A percentile compares a stretch with the other conserved stretches of the same genome.
These are phyloP conservation scores for Drosophila recens DNA, from an alignment of 2,888 invertebrate species.

Conservation along the genomic window DNA sequence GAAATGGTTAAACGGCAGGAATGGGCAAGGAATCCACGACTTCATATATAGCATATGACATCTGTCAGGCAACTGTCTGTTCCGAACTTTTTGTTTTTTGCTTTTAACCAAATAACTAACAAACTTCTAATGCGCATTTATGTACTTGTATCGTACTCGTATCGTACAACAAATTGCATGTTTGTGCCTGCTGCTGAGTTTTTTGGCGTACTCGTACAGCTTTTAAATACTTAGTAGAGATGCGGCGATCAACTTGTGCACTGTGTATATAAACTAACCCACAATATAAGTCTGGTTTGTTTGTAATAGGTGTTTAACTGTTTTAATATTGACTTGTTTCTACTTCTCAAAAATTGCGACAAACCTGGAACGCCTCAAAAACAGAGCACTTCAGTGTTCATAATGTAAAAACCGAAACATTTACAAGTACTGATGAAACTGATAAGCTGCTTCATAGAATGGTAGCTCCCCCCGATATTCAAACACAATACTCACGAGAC, in stretches of 20 bases:
- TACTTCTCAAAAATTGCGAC: conserved; percentile 65
- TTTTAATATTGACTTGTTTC: conserved; percentile 79
- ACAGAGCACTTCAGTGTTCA: conserved; percentile 85
- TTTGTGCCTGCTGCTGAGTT: conserved; percentile 78
- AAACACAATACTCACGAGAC: conserved; percentile 74
- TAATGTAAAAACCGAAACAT: conserved; percentile 74
- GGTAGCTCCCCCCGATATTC: conserved; percentile 61
- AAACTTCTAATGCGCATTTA: conserved; percentile 55
- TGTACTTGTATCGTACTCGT: conserved; percentile 36
- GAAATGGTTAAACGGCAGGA: conserved; percentile 46
- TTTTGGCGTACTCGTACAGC: conserved; percentile 70
- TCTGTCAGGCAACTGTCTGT: conserved; percentile 24
- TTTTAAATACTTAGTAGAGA: conserved; percentile 58
- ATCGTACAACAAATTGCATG: conserved; percentile 63
- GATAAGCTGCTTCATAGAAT: conserved; percentile 81
- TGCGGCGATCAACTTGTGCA: conserved; percentile 58
- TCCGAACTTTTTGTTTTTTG: conserved; percentile 39
- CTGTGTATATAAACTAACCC: conserved; percentile 72
- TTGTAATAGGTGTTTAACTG: conserved; percentile 78
- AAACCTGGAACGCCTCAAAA: conserved; percentile 67
- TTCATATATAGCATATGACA: conserved; percentile 80
- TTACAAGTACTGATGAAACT: conserved; percentile 81
- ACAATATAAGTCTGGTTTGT: conserved; percentile 61
- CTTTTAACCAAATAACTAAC: conserved; percentile 50
- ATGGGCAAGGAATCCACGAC: conserved; percentile 80